Conservation (phyloP, 2,888 invertebrate genomes). For the Tyria jacobaeae region DNA sequence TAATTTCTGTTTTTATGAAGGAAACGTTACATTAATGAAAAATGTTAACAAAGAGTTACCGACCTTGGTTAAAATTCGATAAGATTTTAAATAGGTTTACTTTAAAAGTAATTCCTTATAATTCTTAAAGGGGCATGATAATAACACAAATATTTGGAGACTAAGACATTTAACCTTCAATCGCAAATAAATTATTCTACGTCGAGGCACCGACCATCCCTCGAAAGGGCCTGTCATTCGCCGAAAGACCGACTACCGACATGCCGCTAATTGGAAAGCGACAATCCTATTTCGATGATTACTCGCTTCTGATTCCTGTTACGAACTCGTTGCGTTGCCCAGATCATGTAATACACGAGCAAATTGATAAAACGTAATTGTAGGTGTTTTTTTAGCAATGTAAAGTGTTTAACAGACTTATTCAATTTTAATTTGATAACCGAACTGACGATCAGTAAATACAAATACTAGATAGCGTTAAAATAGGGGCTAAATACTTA, state of each 20-base stretch:
- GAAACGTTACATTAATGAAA: no score
- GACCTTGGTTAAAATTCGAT: no score
- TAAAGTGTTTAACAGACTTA: neutral
- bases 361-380: slow-evolving; percentile 38
- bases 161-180: slow-evolving; percentile 13
- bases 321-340: slow-evolving; percentile 48
- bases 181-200: slow-evolving; percentile 21
- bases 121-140: no score
- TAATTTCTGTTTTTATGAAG: no score
- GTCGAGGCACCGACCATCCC: slow-evolving; percentile 12
- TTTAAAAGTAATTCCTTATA: no score
- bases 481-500: no score
- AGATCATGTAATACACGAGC: slow-evolving; percentile 50
- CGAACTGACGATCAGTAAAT: no score
- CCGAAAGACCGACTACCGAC: slow-evolving; percentile 60
- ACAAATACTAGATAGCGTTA: no score
- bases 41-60: no score
- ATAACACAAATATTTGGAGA: neutral
- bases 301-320: slow-evolving; percentile 65
- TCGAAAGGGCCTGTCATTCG: slow-evolving; percentile 54
- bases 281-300: slow-evolving; percentile 83
- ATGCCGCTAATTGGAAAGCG: slow-evolving; percentile 79
- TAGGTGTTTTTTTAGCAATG: no score
- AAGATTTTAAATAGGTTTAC: no score
- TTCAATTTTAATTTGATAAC: no score